Base-by-base conservation (phyloP, 2,888 invertebrate genomes). In the Pinctada fucata region DNA sequence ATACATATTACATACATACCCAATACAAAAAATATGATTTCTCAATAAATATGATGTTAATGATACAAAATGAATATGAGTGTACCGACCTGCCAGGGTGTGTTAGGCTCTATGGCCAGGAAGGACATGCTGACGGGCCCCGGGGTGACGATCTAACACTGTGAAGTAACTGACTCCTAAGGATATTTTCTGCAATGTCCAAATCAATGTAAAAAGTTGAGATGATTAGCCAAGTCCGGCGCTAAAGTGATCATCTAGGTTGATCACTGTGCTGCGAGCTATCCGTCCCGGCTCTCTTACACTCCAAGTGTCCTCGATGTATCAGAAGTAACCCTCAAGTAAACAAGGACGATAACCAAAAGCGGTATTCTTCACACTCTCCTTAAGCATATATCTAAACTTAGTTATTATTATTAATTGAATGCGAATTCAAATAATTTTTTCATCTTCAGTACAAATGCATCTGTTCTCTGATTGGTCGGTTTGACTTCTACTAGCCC, bases 391-490 rank as follows among this genome's bases (percentile, higher is more conserved):
- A 88, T 88, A 89, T 86, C 85, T 82, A 83, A 85, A 85, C 85
- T 84, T 84, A 79, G 85, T 86, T 86, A 87, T 86, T 87, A 84
- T 82, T 77, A 81, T 84, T 89, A 89, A 89, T 89, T 88, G 86
- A 85, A 86, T 84, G 85, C 83, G 88, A 89, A 86, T 89, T 86
- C 83, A 84, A 88, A 88, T 89, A 88, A 88, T 88, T 88, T 87
- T 86, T 87, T 85, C 82, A 85, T 88, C 86, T 88, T 87, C 84
- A 85, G 82, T 84, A 81, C 82, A 79, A 76, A 79, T 73, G 76
- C 72, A 73, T 75, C 65, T 73, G 74, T 48, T 68, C 63, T 68
- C 79, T 84, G 83, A 88, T 88, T 88, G 88, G 88, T 83, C 82
- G 81, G 58, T 78, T 50, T 67, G 82, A 77, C 69, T 75, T 78